Evolutionary conservation across 2,797 vertebrate genomes (phyloP), one percentile per base, ranked within the genome.

Genomic region (Hoplostethus atlanticus): DNA sequence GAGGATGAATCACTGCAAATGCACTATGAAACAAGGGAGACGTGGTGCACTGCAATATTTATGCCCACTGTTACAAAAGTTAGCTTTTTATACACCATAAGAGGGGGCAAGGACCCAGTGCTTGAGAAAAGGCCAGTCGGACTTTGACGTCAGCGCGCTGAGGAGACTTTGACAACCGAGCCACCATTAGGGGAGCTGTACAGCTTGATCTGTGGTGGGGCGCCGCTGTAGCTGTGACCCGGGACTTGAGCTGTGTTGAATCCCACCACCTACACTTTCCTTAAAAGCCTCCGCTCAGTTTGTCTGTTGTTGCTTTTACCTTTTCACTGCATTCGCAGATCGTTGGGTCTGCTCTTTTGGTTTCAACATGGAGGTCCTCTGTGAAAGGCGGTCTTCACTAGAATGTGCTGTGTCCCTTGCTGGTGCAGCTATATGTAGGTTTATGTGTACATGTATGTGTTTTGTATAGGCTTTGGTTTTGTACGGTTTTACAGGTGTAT

Each of bases 41-140:
- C 80, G 79, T 70, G 80, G 71, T 61, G 36, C 70, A 25, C 79
- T 94, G 75, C 69, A 92, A 88, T 93, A 93, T 93, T 93, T 80
- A 91, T 91, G 77, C 71, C 71, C 76, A 73, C 84, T 83, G 87
- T 87, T 82, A 87, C 80, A 91, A 81, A 90, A 84, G 77, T 87
- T 82, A 0, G 75, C 85, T 84, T 91, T 85, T 89, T 87, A 81
- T 81, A 57, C 42, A 60, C 64, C 38, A 71, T 71, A 40, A 75
- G 76, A 74, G 42, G 16, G 62, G 71, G 59, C 7, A 58, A 65
- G 52, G 81, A 79, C 13, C 17, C 55, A 57, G 62, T 3, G 12
- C 11, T 6, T 15, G 73, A 70, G 71, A 60, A 80, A 81, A 79
- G 73, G 31, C 64, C 52, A 52, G 75, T 68, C 77, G 76, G 71